Evolutionary conservation across 2,113 vertebrate genomes (phyloP).

Genomic region (Clupea harengus): DNA sequence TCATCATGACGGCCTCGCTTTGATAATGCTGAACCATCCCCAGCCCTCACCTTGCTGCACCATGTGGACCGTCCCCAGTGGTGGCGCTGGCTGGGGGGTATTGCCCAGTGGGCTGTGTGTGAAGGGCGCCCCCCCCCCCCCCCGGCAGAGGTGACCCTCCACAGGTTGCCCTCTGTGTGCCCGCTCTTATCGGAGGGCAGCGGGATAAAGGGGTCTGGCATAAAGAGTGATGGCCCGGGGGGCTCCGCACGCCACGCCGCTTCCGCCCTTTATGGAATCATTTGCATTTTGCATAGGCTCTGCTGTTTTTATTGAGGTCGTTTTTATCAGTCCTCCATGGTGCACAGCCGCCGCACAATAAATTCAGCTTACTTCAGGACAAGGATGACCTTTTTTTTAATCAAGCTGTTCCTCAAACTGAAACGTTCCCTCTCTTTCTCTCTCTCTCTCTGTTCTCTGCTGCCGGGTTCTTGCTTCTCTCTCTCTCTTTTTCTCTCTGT

Average conservation of each 20-base stretch:
- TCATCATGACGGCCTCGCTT: not conserved
- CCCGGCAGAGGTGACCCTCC: constrained; percentile 47
- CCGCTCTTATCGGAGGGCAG: constrained; percentile 59
- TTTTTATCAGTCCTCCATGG: constrained; percentile 59
- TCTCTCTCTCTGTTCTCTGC: not conserved
- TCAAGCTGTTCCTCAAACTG: constrained; percentile 55
- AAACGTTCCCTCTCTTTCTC: constrained; percentile 25
- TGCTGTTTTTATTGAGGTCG: constrained; percentile 65
- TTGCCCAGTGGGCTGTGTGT: not conserved
- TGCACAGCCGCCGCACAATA: constrained; percentile 52
- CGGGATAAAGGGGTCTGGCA: constrained; percentile 64
- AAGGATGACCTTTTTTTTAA: constrained; percentile 65
- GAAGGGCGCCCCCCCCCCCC: too few species aligned
- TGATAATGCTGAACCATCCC: not conserved
- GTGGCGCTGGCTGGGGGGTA: not conserved
- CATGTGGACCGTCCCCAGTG: not conserved
- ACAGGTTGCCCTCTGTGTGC: constrained; percentile 46
- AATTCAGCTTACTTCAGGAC: constrained; percentile 65
- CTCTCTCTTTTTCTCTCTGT: not conserved
- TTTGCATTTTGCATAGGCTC: constrained; percentile 69
- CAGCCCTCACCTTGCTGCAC: not conserved
- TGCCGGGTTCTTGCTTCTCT: not conserved
- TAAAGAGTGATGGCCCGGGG: constrained; percentile 66
- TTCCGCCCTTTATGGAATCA: constrained; percentile 57
- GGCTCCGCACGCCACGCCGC: constrained; percentile 47